Evolutionary conservation across 2,888 invertebrate species (phyloP).

Genomic region (Hedychridium roseum): DNA sequence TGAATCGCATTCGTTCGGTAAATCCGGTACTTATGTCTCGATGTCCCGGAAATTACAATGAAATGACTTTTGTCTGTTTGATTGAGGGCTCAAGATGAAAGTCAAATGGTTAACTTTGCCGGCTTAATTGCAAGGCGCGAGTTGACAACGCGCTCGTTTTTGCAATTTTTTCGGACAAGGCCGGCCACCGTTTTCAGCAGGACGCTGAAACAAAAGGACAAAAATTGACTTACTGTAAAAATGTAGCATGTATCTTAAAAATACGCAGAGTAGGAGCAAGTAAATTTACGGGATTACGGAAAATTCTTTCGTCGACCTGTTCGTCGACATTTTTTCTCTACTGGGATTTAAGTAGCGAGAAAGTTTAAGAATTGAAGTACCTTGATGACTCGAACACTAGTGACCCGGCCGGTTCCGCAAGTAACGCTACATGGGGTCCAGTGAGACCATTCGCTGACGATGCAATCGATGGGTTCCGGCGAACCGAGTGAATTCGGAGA

Average conservation of each 20-base stretch:
- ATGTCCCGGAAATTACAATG: no score
- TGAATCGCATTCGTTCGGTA: no score
- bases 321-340: no score
- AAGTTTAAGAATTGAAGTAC: conserved; percentile 54
- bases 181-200: conserved; percentile 71
- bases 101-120: no score
- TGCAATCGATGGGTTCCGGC: conserved; percentile 70
- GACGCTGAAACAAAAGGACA: conserved; percentile 60
- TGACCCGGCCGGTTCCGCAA: conserved; percentile 80
- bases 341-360: no score
- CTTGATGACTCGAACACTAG: conserved; percentile 71
- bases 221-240: not conserved
- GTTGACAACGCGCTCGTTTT: conserved; percentile 70
- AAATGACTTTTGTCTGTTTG: no score
- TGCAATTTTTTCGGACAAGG: conserved; percentile 70
- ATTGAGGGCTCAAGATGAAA: no score
- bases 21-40: no score
- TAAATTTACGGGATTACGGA: no score
- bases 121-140: conserved; percentile 55
- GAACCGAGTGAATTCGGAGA: conserved; percentile 9
- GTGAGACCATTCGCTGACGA: conserved; percentile 80
- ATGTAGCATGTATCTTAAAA: no score
- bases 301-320: no score
- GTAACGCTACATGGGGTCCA: conserved; percentile 85
- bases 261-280: no score